phyloP scores from a whole-genome alignment of 2,113 vertebrate species.

The Monopterus albus region DNA sequence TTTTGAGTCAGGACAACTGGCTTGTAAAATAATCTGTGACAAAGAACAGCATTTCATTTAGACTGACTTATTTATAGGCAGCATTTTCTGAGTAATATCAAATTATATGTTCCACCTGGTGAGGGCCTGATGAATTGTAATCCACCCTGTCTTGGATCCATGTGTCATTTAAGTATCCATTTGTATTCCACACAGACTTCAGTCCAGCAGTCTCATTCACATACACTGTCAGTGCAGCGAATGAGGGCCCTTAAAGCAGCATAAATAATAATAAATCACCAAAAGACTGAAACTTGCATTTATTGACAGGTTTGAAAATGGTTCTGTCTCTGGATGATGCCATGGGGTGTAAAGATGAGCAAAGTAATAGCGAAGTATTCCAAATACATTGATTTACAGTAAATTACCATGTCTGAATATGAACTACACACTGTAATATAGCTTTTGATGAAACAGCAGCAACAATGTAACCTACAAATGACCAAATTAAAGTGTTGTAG shows the following conservation, averaged over 20 bases:
- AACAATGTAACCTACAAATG: no score
- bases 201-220: constrained; percentile 69
- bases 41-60: not conserved
- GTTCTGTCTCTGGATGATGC: not conserved
- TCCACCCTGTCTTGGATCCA: constrained; percentile 77
- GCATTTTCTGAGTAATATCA: not conserved
- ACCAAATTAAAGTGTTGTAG: no score
- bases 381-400: no score
- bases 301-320: not conserved
- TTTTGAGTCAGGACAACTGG: accelerated
- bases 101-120: constrained; percentile 67
- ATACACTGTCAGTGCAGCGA: constrained; percentile 67
- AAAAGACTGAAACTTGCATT: not conserved
- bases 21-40: constrained; percentile 79
- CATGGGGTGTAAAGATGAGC: not conserved
- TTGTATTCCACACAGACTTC: constrained; percentile 62
- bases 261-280: not conserved
- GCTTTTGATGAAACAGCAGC: no score
- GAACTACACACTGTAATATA: no score
- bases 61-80: no score
- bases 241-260: constrained; percentile 22
- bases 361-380: no score
- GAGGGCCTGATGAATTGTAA: constrained; percentile 68
- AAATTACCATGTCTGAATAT: no score
- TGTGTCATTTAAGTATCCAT: constrained; percentile 19